Percentiles rank a stretch among this genome's conserved stretches.
These are phyloP conservation scores for Drosophila aff. DNA, from an alignment of 1,140 invertebrate species.

Conservation along the genomic window DNA sequence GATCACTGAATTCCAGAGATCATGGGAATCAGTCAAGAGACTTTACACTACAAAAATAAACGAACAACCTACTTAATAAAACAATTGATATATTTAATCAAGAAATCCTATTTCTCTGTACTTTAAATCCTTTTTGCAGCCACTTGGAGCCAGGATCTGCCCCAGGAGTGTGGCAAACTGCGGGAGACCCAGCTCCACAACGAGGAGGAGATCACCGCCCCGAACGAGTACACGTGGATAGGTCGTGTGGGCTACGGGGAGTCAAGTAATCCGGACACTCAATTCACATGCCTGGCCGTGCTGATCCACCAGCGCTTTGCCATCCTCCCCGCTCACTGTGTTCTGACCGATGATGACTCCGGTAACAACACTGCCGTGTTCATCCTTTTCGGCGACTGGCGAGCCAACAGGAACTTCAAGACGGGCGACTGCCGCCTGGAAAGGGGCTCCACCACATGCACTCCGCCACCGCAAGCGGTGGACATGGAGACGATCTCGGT, in stretches of 20 bases:
- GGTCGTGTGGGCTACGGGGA: conserved; percentile 19
- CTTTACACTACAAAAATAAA: neutral
- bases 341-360: neutral
- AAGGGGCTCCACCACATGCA: neutral
- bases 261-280: neutral
- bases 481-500: conserved; percentile 26
- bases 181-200: conserved; percentile 22
- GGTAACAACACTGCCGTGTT: neutral
- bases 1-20: neutral
- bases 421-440: neutral
- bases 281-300: conserved; percentile 3
- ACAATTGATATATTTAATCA: too few relatives aligned
- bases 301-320: conserved; percentile 21
- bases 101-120: neutral
- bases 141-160: neutral
- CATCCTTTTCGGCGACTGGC: conserved; percentile 20
- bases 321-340: conserved; percentile 33
- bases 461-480: conserved; percentile 7
- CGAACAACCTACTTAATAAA: neutral
- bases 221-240: conserved; percentile 37
- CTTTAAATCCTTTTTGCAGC: neutral
- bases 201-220: neutral
- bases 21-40: neutral
- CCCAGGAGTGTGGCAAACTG: conserved; percentile 23
- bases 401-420: neutral